Evolutionary conservation across 2,113 vertebrate genomes (phyloP), one percentile per base, ranked within the genome.

Genomic region (Ramphastos sulfuratus): DNA sequence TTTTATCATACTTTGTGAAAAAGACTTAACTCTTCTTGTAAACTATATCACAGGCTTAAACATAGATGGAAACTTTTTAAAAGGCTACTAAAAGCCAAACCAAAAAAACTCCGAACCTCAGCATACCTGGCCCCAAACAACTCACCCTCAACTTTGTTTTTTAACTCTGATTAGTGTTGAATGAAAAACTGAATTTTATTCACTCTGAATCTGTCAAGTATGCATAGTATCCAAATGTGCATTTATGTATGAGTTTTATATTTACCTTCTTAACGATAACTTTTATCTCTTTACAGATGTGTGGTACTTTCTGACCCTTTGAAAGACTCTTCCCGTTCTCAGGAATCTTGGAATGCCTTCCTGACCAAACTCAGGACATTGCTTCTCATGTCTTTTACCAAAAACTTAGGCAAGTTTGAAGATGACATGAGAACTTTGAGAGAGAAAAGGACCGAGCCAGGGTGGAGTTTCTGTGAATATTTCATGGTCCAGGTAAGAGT

Each of bases 391-490:
- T 99, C 99, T 91, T 99, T 99, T 97, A 99, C 99, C 92, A 99
- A 99, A 96, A 99, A 99, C 97, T 97, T 99, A 61, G 99, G 99
- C 74, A 99, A 98, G 92, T 99, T 99, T 77, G 99, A 99, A 95
- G 99, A 99, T 74, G 99, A 99, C 94, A 99, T 99, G 99, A 98
- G 99, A 35, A 99, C 99, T 13, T 97, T 99, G 95, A 94, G 99
- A 72, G 99, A 99, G 97, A 99, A 99, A 95, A 98, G 99, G 92
- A 99, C 99, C 0, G 99, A 99, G 96, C 99, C 99, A 1, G 99
- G 99, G 76, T 99, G 99, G 99, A 99, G 99, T 97, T 99, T 99
- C 97, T 99, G 99, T 73, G 98, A 99, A 77, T 99, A 99, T 97
- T 99, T 99, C 97, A 99, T 99, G 99, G 99, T 99, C 59, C 99